These are phyloP conservation scores for Trachelus stipa DNA, from an alignment of 2,888 invertebrate species.

Conservation along the genomic window DNA sequence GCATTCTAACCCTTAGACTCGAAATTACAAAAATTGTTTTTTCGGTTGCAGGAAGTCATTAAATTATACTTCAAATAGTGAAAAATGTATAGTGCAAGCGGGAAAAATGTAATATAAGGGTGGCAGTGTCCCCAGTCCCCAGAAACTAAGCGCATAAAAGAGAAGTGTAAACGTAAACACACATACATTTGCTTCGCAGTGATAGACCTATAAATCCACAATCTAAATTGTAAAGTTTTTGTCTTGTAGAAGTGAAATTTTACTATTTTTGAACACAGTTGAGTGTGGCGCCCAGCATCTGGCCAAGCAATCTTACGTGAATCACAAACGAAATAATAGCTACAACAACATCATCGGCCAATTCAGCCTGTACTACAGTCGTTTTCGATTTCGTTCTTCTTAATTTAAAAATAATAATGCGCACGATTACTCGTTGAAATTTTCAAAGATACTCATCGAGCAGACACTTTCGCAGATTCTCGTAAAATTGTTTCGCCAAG, in stretches of 20 bases:
- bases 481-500: conserved; percentile 55
- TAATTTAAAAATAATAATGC: not conserved
- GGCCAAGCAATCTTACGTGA: conserved; percentile 55
- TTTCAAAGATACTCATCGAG: not conserved
- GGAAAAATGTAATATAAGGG: no score
- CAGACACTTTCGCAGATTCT: conserved; percentile 25
- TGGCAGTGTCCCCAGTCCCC: not conserved
- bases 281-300: conserved; percentile 61
- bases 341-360: no score
- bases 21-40: no score
- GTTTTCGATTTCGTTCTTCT: not conserved
- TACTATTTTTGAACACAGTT: conserved; percentile 63
- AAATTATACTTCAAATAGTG: no score
- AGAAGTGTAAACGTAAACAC: conserved; percentile 10
- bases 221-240: conserved; percentile 43
- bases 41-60: no score
- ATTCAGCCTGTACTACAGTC: no score
- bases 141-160: not conserved
- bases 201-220: conserved; percentile 48
- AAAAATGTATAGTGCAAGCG: no score
- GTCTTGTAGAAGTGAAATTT: conserved; percentile 48
- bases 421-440: not conserved
- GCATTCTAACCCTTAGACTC: no score
- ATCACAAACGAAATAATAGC: no score
- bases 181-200: conserved; percentile 51